Conservation (phyloP, 37 sponge, comb jelly and placozoan genomes). For the Beroe forskalii region DNA sequence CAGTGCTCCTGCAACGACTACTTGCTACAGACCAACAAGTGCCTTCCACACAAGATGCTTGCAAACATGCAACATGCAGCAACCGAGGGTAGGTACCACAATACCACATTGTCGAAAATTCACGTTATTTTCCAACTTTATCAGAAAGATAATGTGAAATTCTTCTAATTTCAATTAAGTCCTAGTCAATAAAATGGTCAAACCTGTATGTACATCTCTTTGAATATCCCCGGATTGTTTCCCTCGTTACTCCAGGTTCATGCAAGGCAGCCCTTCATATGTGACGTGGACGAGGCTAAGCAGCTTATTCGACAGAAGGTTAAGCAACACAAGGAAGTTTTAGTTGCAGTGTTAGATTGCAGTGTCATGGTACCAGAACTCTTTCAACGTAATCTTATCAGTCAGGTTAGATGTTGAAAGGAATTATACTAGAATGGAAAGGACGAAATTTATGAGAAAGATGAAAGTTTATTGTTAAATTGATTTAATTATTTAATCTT, state of each 20-base stretch:
- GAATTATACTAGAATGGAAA: no score
- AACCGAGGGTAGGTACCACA: background rate
- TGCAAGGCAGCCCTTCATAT: conserved; percentile 8
- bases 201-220: no score
- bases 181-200: no score
- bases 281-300: background rate
- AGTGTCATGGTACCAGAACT: conserved; percentile 22
- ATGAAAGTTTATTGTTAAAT: no score
- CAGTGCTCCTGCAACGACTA: conserved; percentile 16
- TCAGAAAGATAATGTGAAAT: no score
- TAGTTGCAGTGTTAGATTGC: conserved; percentile 37
- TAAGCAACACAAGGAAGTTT: conserved; percentile 22
- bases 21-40: background rate
- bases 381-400: conserved; percentile 24
- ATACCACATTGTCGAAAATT: no score
- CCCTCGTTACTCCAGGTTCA: no score
- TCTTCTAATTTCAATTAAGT: no score
- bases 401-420: conserved; percentile 2
- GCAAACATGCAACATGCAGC: background rate
- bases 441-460: no score
- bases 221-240: no score
- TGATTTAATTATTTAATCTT: no score
- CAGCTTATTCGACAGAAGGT: background rate
- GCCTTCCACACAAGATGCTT: conserved; percentile 28
- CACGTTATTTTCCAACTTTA: no score